phyloP scores from a whole-genome alignment of 2,113 vertebrate genomes.

The Corynorhinus townsendii region DNA sequence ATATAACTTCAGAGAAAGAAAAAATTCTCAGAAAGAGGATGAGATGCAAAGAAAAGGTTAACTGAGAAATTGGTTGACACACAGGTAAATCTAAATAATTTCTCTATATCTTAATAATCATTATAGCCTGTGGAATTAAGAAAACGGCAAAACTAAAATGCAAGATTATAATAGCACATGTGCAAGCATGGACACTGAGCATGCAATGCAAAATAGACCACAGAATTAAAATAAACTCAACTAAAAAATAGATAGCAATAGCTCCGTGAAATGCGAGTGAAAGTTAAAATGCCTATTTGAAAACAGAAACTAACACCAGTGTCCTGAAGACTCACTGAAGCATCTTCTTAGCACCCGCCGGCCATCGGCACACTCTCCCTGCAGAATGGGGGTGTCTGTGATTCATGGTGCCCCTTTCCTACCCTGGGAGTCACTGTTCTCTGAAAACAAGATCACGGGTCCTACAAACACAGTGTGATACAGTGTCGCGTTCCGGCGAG shows the following conservation, averaged over 20 bases:
- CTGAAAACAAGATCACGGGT: conserved; percentile 68
- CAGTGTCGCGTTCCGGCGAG: conserved; percentile 61
- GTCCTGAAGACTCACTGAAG: background rate
- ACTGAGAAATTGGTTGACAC: background rate
- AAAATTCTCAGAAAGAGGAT: background rate
- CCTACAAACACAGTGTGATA: conserved; percentile 75
- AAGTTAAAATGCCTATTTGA: background rate
- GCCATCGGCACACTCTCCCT: background rate
- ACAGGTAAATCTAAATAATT: background rate
- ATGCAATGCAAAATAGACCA: background rate
- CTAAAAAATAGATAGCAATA: background rate
- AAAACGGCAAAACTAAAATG: background rate
- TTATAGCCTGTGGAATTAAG: background rate
- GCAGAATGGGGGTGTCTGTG: background rate
- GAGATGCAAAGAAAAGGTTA: background rate
- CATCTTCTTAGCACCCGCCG: background rate
- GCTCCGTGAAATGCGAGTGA: background rate
- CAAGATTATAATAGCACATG: background rate
- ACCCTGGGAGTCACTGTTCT: conserved; percentile 75
- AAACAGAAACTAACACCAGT: background rate
- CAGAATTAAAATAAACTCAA: background rate
- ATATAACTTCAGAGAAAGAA: background rate
- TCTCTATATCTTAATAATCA: background rate
- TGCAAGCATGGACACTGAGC: rapidly evolving
- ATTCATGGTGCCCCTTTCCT: conserved; percentile 65